A percentile compares a stretch with the other conserved stretches of the same genome.
phyloP scores from a whole-genome alignment of 2,888 invertebrate species.

The Rhingia campestris region DNA sequence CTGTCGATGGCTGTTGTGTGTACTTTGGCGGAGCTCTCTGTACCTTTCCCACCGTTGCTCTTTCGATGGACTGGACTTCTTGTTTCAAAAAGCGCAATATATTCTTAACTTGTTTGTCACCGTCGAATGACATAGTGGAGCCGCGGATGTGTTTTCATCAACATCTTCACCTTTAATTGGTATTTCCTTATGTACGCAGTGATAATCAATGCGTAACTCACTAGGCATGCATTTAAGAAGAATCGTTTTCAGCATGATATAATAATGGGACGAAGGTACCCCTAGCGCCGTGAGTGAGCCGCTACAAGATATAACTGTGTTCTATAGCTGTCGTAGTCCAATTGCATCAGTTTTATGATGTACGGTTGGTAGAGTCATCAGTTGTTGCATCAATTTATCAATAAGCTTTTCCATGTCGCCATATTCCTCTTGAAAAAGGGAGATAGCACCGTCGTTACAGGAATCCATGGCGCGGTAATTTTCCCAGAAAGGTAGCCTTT shows the following conservation, averaged over 20 bases:
- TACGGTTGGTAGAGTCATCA: slow-evolving; percentile 29
- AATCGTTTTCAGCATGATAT: slow-evolving; percentile 40
- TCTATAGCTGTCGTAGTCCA: slow-evolving; percentile 35
- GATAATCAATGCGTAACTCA: slow-evolving; percentile 11
- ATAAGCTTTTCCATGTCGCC: slow-evolving; percentile 8
- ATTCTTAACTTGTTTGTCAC: slow-evolving; percentile 23
- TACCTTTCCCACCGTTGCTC: slow-evolving; percentile 7
- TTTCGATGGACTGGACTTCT: slow-evolving; percentile 15
- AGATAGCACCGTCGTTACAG: no score
- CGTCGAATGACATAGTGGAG: slow-evolving; percentile 22
- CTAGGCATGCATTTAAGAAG: slow-evolving; percentile 26
- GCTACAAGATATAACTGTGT: slow-evolving; percentile 35
- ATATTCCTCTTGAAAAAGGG: slow-evolving; percentile 12
- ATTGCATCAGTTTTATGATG: slow-evolving; percentile 16
- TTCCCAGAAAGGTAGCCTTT: slow-evolving; percentile 6
- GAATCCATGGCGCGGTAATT: not conserved
- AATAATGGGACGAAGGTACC: slow-evolving; percentile 40
- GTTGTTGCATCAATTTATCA: slow-evolving; percentile 21
- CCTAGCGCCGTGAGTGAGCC: slow-evolving; percentile 38
- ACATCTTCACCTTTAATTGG: not conserved
- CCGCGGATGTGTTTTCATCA: not conserved
- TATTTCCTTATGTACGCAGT: slow-evolving; percentile 5
- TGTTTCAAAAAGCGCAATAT: slow-evolving; percentile 12
- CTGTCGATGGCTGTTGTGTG: not conserved
- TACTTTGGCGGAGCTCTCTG: not conserved